Percentiles rank a stretch among this genome's conserved stretches.
Evolutionary conservation across 2,888 invertebrate species (phyloP).

Genomic region (Tenthredo amoena): DNA sequence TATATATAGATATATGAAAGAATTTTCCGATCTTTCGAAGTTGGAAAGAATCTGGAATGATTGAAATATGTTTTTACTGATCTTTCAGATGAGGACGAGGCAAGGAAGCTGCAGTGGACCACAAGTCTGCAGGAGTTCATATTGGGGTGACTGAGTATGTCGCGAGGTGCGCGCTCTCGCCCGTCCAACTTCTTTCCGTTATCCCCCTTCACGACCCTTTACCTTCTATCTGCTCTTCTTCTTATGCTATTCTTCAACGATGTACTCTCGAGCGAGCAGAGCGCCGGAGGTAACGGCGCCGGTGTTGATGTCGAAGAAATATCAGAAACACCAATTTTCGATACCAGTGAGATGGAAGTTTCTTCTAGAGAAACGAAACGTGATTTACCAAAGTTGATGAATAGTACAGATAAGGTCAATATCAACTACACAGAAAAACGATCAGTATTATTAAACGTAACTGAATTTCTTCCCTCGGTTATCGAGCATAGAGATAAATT

Average conservation of each 20-base stretch:
- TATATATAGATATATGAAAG: too few relatives aligned
- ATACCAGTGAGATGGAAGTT: constrained; percentile 4
- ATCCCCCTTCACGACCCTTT: constrained; percentile 51
- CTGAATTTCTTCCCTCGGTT: neutral
- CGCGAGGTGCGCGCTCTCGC: constrained; percentile 64
- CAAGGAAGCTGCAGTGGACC: constrained; percentile 55
- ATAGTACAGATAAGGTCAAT: neutral
- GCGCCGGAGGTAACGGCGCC: neutral
- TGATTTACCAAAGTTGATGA: constrained; percentile 21
- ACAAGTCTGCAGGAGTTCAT: constrained; percentile 61
- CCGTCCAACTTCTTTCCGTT: constrained; percentile 63
- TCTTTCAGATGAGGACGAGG: constrained; percentile 68
- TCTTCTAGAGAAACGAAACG: neutral
- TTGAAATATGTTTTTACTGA: neutral
- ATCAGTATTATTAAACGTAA: constrained; percentile 9
- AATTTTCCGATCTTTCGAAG: too few relatives aligned
- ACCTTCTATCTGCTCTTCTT: constrained; percentile 67
- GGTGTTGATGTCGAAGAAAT: neutral
- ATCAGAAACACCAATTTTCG: neutral
- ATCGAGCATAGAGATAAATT: neutral
- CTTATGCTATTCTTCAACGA: constrained; percentile 65
- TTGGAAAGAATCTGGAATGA: too few relatives aligned
- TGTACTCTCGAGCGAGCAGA: constrained; percentile 52
- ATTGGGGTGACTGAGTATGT: constrained; percentile 75
- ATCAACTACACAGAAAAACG: neutral